phyloP scores from a whole-genome alignment of 35 echinoderm and acorn worm genomes.

The Patiria miniata region DNA sequence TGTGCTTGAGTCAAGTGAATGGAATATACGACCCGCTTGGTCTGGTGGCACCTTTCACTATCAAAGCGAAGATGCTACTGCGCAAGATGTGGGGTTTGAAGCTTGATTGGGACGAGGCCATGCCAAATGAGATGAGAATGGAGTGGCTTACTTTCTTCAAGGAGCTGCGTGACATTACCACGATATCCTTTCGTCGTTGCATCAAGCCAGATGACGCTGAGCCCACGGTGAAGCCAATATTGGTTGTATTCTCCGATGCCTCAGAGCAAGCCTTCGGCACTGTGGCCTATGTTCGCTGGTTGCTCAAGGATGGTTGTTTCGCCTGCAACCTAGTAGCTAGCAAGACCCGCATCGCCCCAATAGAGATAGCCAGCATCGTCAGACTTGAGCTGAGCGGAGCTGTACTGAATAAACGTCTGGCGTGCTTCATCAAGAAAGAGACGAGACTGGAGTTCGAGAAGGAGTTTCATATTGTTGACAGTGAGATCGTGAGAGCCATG shows the following conservation, averaged over 20 bases:
- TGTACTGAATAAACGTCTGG: constrained; percentile 36
- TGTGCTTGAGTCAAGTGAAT: neutral
- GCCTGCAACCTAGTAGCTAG: constrained; percentile 24
- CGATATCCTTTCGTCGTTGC: constrained; percentile 39
- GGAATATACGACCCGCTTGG: constrained; percentile 49
- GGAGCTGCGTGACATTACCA: constrained; percentile 9
- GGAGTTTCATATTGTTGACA: constrained; percentile 60
- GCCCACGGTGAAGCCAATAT: neutral
- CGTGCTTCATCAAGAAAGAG: too few relatives aligned
- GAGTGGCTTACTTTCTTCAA: constrained; percentile 47
- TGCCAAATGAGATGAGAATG: neutral
- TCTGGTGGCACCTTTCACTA: constrained; percentile 45
- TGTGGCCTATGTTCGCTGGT: constrained; percentile 31
- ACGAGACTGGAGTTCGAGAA: constrained; percentile 21
- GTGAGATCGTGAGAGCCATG: constrained; percentile 61
- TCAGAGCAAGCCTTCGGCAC: constrained; percentile 55
- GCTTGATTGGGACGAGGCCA: constrained; percentile 55
- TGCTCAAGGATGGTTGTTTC: constrained; percentile 1
- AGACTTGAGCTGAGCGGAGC: constrained; percentile 59
- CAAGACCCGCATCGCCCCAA: constrained; percentile 60
- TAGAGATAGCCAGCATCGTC: constrained; percentile 47
- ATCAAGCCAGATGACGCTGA: constrained; percentile 29
- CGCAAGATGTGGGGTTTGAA: constrained; percentile 51
- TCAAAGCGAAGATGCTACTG: constrained; percentile 63
- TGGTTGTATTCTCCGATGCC: constrained; percentile 61